A percentile compares a stretch with the other conserved stretches of the same genome.
Conservation (phyloP, 1,140 invertebrate genomes). For the Drosophila pruinosa region DNA sequence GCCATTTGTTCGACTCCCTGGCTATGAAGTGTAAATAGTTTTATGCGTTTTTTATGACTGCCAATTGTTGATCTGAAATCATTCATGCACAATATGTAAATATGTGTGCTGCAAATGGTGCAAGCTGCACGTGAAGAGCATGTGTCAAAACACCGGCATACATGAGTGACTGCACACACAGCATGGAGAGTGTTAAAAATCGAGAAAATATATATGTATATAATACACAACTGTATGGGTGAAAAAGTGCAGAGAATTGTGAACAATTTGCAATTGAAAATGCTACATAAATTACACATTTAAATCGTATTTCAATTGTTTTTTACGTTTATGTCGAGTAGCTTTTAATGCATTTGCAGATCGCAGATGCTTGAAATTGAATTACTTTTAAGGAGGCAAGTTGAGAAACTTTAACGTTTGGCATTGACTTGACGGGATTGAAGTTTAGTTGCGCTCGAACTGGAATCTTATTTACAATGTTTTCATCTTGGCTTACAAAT, state of each 20-base stretch:
- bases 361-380: constrained; percentile 5
- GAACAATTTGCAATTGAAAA: background rate
- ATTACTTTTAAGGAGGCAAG: constrained; percentile 7
- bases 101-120: background rate
- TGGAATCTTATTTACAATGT: constrained; percentile 47
- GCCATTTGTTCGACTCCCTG: background rate
- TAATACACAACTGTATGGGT: background rate
- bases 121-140: background rate
- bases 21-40: background rate
- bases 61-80: constrained; percentile 11
- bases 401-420: constrained; percentile 16
- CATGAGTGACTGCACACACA: constrained; percentile 6
- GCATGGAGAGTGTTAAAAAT: background rate
- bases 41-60: constrained; percentile 9
- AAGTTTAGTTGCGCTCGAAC: constrained; percentile 15
- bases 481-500: constrained; percentile 46
- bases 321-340: background rate
- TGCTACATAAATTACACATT: constrained; percentile 5
- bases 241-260: background rate
- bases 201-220: too few relatives aligned
- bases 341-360: background rate
- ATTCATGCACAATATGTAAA: constrained; percentile 17
- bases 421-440: constrained; percentile 24
- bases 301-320: background rate
- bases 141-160: constrained; percentile 31